Evolutionary conservation across 1,140 invertebrate genomes (phyloP).

Genomic region (Drosophila repleta): DNA sequence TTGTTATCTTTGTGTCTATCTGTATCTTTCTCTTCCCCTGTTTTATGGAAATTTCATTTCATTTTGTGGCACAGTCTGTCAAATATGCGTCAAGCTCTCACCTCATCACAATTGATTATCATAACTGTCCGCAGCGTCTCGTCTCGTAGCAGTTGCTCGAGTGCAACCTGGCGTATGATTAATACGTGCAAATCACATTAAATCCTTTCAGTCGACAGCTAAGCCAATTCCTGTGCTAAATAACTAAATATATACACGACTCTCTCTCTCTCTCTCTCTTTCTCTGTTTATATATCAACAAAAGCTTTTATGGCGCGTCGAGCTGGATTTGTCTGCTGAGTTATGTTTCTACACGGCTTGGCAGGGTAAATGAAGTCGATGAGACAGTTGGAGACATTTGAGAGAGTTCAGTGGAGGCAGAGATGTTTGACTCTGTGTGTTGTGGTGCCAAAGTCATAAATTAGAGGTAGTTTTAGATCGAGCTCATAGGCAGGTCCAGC

Average conservation of each 20-base stretch:
- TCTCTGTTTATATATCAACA: background rate
- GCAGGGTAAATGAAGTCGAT: too few species aligned
- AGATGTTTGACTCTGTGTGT: too few species aligned
- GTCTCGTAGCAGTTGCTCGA: background rate
- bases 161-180: conserved; percentile 74
- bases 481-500: too few species aligned
- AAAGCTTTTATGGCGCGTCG: background rate
- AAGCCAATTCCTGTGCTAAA: conserved; percentile 6
- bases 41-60: conserved; percentile 60
- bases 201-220: conserved; percentile 47
- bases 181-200: conserved; percentile 74
- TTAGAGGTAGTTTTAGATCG: too few species aligned
- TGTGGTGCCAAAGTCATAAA: too few species aligned
- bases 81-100: conserved; percentile 59
- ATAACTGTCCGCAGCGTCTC: conserved; percentile 44
- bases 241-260: too few species aligned
- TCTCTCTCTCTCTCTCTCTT: too few species aligned
- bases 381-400: too few species aligned
- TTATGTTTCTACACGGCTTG: background rate
- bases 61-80: conserved; percentile 53
- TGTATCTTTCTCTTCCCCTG: conserved; percentile 7
- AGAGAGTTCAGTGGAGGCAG: too few species aligned
- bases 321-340: conserved; percentile 2
- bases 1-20: conserved; percentile 5
- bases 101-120: conserved; percentile 46